Base-by-base conservation (phyloP, 2,113 vertebrate genomes). In the Eidolon helvum region DNA sequence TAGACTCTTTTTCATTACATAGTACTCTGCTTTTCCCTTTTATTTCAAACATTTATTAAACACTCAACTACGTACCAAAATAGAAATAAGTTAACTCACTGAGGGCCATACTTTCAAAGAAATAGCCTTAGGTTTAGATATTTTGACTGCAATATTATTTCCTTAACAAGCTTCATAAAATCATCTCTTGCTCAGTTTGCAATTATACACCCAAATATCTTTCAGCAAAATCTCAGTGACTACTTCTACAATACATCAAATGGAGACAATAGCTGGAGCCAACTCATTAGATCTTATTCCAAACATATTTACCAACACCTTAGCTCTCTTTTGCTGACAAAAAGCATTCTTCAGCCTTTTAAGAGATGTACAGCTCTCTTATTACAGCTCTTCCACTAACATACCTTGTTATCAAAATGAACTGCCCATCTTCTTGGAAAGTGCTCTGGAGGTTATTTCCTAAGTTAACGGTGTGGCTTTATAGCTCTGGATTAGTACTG, bases 11-110 rank as follows among this genome's bases (percentile, higher is more conserved):
- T 57, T 80, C 57, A n/a, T 85, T 83, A 71, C 11, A 40, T n/a
- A 79, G 43, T 66, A 43, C 18, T 96, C 80, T 79, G 61, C 21
- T 89, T 84, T 77, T 45, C 55, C 61, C 53, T 12, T 80, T 88
- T 40, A 75, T 83, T 82, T 89, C 61, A 95, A 97, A 95, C 24
- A 65, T 93, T 85, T 68, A 59, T 55, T 74, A 90, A 88, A 78
- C 65, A 68, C 48, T 69, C 78, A 63, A 18, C 8, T 69, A 69
- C 14, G 33, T 65, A 43, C 55, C n/a, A 66, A 90, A 83, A 87
- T 90, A 40, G 50, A 91, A 65, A 84, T 61, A 89, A 83, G 21
- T 30, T 80, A 89, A 59, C 24, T 85, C 50, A 80, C 1, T 45
- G 26, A 94, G 92, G 35, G 72, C 7, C 84, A 63, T 59, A 90